Conservation (phyloP, 2,797 vertebrate species). For the Hyperoplus immaculatus region DNA sequence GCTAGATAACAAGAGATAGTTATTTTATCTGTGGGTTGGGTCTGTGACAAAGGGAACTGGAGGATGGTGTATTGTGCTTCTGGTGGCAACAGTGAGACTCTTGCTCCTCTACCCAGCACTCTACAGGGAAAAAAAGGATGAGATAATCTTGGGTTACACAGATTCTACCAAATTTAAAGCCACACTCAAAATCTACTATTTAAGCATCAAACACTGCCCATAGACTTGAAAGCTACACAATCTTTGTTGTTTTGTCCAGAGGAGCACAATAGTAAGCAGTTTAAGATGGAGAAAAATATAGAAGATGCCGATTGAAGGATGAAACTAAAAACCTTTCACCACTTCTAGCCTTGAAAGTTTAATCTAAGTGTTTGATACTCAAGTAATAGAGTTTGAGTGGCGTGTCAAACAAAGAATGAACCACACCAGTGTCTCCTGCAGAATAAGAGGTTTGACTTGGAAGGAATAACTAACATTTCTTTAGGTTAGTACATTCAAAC, state of each 20-base stretch:
- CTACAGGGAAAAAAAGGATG: background rate
- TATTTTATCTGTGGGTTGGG: conserved; percentile 6
- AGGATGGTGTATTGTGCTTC: background rate
- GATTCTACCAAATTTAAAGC: conserved; percentile 7
- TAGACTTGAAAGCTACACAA: background rate
- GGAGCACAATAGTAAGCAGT: background rate
- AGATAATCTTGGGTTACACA: background rate
- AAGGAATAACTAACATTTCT: too few species aligned
- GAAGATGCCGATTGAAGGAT: background rate
- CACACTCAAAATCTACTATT: conserved; percentile 6
- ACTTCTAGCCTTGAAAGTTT: background rate
- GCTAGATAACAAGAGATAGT: conserved; percentile 75
- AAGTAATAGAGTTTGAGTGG: background rate
- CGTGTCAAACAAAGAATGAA: conserved; percentile 4
- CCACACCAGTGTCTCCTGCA: background rate
- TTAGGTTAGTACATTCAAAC: too few species aligned
- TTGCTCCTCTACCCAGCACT: background rate
- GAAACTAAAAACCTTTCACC: conserved; percentile 13
- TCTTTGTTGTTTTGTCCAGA: conserved; percentile 7
- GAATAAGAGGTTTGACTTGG: too few species aligned
- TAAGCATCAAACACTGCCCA: background rate
- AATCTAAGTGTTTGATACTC: background rate
- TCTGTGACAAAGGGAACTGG: background rate
- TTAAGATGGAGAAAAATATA: background rate
- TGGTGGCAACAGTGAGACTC: background rate